Evolutionary conservation across 2,888 invertebrate species (phyloP).

Genomic region (Cosmopolites sordidus): DNA sequence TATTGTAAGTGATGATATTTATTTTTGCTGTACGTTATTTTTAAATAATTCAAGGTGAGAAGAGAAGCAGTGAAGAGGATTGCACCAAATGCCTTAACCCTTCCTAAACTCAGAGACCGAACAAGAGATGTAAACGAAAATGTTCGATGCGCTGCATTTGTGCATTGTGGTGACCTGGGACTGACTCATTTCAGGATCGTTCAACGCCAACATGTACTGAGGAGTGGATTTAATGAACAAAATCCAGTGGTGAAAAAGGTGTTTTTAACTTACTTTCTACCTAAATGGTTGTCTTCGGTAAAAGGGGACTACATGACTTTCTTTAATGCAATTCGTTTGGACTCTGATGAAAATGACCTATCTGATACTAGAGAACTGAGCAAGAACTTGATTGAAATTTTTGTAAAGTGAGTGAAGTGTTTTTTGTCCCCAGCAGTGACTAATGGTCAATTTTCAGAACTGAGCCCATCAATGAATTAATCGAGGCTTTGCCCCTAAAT

Average conservation of each 20-base stretch:
- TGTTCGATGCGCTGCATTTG: conserved; percentile 20
- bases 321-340: conserved; percentile 68
- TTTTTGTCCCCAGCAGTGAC: neutral
- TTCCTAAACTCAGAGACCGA: conserved; percentile 53
- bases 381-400: conserved; percentile 50
- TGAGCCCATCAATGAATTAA: conserved; percentile 40
- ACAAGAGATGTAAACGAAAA: conserved; percentile 57
- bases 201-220: conserved; percentile 59
- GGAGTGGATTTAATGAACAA: conserved; percentile 61
- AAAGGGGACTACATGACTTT: conserved; percentile 66
- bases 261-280: conserved; percentile 56
- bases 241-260: conserved; percentile 51
- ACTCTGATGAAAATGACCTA: conserved; percentile 60
- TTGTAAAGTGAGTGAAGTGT: conserved; percentile 50
- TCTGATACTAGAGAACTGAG: conserved; percentile 55
- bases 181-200: conserved; percentile 54
- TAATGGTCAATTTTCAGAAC: conserved; percentile 38
- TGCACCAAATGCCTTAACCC: conserved; percentile 32
- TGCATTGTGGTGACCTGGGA: conserved; percentile 16
- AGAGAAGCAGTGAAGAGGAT: conserved; percentile 33
- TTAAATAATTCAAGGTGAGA: conserved; percentile 35
- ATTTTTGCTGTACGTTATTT: neutral
- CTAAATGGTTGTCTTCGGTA: conserved; percentile 71
- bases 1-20: conserved; percentile 48
- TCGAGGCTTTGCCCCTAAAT: conserved; percentile 46